A percentile compares a stretch with the other conserved stretches of the same genome.
phyloP scores from a whole-genome alignment of 2,113 vertebrate genomes.

The Daboia siamensis region DNA sequence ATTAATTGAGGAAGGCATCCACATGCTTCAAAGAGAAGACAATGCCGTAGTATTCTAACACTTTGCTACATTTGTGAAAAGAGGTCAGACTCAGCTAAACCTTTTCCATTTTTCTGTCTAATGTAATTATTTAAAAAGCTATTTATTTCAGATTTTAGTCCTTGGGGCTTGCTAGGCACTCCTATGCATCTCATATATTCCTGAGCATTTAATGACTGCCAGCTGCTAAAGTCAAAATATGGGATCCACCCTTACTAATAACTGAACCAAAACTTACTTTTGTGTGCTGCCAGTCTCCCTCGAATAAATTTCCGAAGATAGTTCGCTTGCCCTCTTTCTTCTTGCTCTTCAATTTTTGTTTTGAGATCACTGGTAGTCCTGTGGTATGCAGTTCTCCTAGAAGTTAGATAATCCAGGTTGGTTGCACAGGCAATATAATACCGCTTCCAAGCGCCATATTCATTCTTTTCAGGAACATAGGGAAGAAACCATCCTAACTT shows the following conservation, averaged over 20 bases:
- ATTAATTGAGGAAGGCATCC: neutral
- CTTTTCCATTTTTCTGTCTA: neutral
- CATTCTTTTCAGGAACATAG: constrained; percentile 66
- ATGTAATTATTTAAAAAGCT: neutral
- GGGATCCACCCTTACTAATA: neutral
- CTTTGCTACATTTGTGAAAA: neutral
- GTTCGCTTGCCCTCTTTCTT: constrained; percentile 71
- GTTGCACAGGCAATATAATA: constrained; percentile 72
- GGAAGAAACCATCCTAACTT: constrained; percentile 79
- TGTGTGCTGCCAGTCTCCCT: constrained; percentile 67
- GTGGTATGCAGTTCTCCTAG: constrained; percentile 68
- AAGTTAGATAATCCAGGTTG: constrained; percentile 69
- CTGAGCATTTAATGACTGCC: neutral
- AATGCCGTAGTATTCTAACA: neutral
- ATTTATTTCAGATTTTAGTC: neutral
- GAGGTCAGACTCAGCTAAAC: neutral
- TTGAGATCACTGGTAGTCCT: constrained; percentile 67
- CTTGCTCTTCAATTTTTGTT: constrained; percentile 52
- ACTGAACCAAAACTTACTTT: constrained; percentile 66
- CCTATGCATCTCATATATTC: neutral
- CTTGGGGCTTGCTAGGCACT: neutral
- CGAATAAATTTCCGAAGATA: constrained; percentile 66
- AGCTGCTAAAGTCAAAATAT: neutral
- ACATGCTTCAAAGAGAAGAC: neutral
- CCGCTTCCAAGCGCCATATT: constrained; percentile 76